Evolutionary conservation across 2,797 vertebrate species (phyloP), one percentile per base, ranked within the genome.

Genomic region (Pteropus rufus): DNA sequence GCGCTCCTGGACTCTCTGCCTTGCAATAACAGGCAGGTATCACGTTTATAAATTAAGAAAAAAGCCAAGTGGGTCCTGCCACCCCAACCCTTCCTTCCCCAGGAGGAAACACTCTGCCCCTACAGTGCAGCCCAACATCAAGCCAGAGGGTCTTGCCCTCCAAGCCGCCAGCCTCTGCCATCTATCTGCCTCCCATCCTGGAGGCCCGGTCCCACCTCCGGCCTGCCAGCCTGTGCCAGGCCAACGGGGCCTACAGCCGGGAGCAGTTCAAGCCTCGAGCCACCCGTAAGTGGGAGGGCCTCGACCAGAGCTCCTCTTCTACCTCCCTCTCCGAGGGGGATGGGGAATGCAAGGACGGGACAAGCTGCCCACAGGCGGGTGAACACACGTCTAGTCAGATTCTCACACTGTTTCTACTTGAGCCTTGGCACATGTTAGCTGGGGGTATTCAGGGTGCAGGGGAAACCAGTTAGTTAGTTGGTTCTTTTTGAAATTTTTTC

Each of bases 201-300:
- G 44, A 95, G 1, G 76, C 89, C 0, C 98, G 92, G 77, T 98
- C 98, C 0, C 99, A 98, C 70, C 99, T 98, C 94, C 99, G 99
- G 75, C 99, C 98, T 2, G 99, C 99, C 18, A 98, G 98, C 34
- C 77, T 97, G 18, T 99, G 99, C 97, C 98, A 97, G 39, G 99
- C 99, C 39, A 99, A 98, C 15, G 98, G 98, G 98, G 99, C 98
- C 98, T 99, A 99, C 64, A 60, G 29, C 23, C 98, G 99, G 70
- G 99, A 99, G 77, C 98, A 92, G 95, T 99, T 99, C 98, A 98
- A 79, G 41, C 99, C 99, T 6, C 98, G 89, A 92, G 98, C 99
- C 7, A 98, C 95, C 62, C 98, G 99, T 99, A 97, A 96, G 99
- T 98, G 6, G 18, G 41, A 14, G 85, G 72, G 77, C 64, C 29